Evolutionary conservation across 2,888 invertebrate genomes (phyloP).

Genomic region (Erynnis tages): DNA sequence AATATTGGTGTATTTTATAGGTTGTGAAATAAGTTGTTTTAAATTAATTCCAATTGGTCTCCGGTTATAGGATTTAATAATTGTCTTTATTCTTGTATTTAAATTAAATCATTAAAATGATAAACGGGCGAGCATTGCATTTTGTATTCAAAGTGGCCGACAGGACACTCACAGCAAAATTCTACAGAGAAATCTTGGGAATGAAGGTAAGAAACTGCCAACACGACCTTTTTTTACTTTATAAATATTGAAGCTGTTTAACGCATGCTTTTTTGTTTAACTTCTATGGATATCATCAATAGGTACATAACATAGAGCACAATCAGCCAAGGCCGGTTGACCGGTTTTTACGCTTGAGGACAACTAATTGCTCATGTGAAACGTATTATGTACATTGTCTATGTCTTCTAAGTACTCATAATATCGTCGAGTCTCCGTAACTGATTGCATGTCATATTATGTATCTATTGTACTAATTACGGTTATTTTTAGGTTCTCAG

Average conservation of each 20-base stretch:
- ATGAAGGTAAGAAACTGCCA: conserved; percentile 89
- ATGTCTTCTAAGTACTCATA: too few relatives aligned
- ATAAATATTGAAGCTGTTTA: too few relatives aligned
- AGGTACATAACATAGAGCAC: too few relatives aligned
- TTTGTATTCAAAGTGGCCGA: conserved; percentile 98
- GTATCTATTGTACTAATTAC: neutral
- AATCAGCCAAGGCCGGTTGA: conserved; percentile 10
- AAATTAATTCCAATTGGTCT: conserved; percentile 14
- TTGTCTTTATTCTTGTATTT: neutral
- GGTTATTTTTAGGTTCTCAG: conserved; percentile 86
- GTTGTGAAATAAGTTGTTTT: too few relatives aligned
- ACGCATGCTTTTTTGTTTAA: too few relatives aligned
- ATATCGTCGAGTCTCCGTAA: too few relatives aligned
- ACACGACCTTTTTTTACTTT: too few relatives aligned
- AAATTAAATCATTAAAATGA: conserved; percentile 55
- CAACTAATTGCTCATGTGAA: conserved; percentile 1
- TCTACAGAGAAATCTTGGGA: conserved; percentile 94
- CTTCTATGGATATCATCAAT: too few relatives aligned
- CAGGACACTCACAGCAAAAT: conserved; percentile 90
- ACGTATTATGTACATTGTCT: conserved; percentile 1
- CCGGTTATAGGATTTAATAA: too few relatives aligned
- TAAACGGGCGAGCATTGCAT: conserved; percentile 92
- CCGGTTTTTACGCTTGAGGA: conserved; percentile 7
- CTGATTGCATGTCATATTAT: too few relatives aligned
- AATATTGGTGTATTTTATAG: too few relatives aligned